Conservation (phyloP, 2,113 vertebrate species). For the Nestor notabilis region DNA sequence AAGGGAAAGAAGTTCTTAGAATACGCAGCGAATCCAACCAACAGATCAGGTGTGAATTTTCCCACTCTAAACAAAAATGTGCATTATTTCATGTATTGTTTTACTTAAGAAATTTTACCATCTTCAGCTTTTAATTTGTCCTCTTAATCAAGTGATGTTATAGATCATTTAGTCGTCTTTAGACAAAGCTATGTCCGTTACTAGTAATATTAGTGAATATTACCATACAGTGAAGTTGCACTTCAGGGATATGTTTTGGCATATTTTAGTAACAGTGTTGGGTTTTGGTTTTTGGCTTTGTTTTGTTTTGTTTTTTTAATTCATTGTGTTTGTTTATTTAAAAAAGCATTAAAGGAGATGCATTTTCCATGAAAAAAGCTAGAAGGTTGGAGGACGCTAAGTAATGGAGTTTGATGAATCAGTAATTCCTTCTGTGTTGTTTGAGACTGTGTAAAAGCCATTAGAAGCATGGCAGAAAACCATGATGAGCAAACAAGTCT, state of each 20-base stretch:
- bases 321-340: slow-evolving; percentile 31
- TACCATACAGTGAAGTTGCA: neutral
- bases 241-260: slow-evolving; percentile 10
- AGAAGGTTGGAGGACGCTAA: slow-evolving; percentile 53
- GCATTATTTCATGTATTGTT: neutral
- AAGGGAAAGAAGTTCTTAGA: slow-evolving; percentile 97
- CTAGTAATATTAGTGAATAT: neutral
- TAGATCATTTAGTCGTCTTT: neutral
- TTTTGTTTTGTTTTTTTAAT: neutral
- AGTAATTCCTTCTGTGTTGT: slow-evolving; percentile 34
- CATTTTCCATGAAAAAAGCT: slow-evolving; percentile 67
- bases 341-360: slow-evolving; percentile 82
- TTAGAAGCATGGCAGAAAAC: slow-evolving; percentile 66
- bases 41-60: slow-evolving; percentile 88
- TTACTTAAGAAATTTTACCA: neutral
- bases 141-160: neutral
- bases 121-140: neutral
- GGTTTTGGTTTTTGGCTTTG: neutral
- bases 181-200: neutral
- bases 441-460: slow-evolving; percentile 16
- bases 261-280: slow-evolving; percentile 16
- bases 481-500: slow-evolving; percentile 52
- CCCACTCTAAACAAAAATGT: neutral
- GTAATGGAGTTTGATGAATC: slow-evolving; percentile 28
- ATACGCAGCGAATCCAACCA: slow-evolving; percentile 97